phyloP scores from a whole-genome alignment of 1,140 invertebrate genomes.

The Cherax destructor region DNA sequence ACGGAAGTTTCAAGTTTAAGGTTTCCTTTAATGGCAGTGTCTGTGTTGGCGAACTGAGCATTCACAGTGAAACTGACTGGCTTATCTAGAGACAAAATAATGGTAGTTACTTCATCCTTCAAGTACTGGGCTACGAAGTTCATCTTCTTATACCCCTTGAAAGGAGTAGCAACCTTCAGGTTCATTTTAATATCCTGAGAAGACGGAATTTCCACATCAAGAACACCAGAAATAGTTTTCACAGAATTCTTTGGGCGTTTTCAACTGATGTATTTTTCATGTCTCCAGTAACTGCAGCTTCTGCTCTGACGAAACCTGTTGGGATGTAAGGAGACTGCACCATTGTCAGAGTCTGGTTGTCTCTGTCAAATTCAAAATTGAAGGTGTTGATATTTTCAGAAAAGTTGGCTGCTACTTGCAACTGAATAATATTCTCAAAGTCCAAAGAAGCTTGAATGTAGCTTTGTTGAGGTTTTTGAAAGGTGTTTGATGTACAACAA shows the following conservation, averaged over 20 bases:
- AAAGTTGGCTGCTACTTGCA: conserved; percentile 13
- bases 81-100: conserved; percentile 31
- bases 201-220: conserved; percentile 30
- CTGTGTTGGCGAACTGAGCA: conserved; percentile 20
- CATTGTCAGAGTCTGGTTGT: conserved; percentile 28
- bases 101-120: conserved; percentile 30
- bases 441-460: conserved; percentile 36
- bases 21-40: conserved; percentile 4
- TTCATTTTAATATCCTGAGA: conserved; percentile 11
- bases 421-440: conserved; percentile 16
- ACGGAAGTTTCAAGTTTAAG: conserved; percentile 40
- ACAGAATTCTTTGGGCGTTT: conserved; percentile 33
- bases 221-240: conserved; percentile 35
- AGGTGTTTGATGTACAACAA: conserved; percentile 35
- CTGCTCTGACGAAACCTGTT: conserved; percentile 20
- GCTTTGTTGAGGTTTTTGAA: conserved; percentile 49
- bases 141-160: conserved; percentile 57
- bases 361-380: conserved; percentile 35
- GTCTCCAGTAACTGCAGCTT: conserved; percentile 41
- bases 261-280: conserved; percentile 30
- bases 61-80: conserved; percentile 36
- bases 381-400: conserved; percentile 41
- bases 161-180: conserved; percentile 49
- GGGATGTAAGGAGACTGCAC: conserved; percentile 52
- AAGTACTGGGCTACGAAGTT: conserved; percentile 40